Evolutionary conservation across 1,140 invertebrate genomes (phyloP).

Genomic region (Wiebesia pumilae): DNA sequence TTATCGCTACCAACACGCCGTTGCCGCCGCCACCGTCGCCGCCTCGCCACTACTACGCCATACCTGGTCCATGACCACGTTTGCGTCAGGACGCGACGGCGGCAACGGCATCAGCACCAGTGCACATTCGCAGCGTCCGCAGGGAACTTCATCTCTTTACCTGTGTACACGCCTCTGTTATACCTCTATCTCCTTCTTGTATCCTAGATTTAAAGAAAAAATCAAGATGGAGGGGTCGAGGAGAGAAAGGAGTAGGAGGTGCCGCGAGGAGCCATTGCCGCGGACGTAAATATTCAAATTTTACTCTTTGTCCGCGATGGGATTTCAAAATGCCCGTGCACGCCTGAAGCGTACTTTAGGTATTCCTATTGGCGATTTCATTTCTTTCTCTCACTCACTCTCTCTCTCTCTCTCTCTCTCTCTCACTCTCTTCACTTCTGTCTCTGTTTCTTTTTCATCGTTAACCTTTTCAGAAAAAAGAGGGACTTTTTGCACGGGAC

Average conservation of each 20-base stretch:
- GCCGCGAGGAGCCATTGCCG: constrained; percentile 30
- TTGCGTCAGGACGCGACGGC: constrained; percentile 31
- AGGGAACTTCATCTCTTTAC: constrained; percentile 36
- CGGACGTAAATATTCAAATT: constrained; percentile 48
- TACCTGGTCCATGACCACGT: constrained; percentile 54
- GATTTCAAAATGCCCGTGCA: constrained; percentile 40
- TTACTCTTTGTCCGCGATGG: constrained; percentile 41
- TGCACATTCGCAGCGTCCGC: constrained; percentile 41
- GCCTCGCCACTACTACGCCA: constrained; percentile 48
- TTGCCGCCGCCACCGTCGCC: constrained; percentile 56
- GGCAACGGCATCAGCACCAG: background rate
- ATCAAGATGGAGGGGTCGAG: background rate
- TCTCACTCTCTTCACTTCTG: no score
- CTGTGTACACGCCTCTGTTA: constrained; percentile 26
- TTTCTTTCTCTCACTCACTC: background rate
- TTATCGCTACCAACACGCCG: constrained; percentile 76
- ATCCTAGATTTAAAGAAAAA: background rate
- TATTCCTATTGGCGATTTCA: constrained; percentile 34
- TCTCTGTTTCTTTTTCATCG: no score
- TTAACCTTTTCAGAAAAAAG: no score
- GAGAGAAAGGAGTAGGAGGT: constrained; percentile 3
- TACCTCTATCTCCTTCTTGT: background rate
- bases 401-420: background rate
- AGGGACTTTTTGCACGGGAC: background rate
- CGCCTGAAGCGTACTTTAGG: constrained; percentile 15